Conservation (phyloP, 2,113 vertebrate species). For the Sus scrofa region DNA sequence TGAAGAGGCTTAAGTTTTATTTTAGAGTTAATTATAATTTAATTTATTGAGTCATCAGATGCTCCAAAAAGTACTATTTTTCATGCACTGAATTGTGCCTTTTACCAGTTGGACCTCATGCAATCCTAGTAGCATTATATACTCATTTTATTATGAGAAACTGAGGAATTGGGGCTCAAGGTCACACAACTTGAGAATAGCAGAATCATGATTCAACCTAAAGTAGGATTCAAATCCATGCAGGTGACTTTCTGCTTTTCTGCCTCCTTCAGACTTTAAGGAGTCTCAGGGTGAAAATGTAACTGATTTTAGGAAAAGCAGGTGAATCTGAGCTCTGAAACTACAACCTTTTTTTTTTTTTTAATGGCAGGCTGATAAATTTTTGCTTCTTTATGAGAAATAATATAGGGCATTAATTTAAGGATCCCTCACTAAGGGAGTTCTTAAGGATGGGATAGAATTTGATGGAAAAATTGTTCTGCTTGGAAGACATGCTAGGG, state of each 20-base stretch:
- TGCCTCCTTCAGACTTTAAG: neutral
- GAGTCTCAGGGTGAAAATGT: neutral
- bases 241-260: neutral
- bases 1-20: neutral
- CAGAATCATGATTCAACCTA: neutral
- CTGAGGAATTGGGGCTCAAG: neutral
- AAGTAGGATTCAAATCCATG: neutral
- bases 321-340: neutral
- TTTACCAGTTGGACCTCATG: neutral
- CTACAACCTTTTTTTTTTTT: neutral
- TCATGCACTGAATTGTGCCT: neutral
- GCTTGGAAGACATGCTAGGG: neutral
- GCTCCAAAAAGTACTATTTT: neutral
- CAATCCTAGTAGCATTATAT: neutral
- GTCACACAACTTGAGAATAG: neutral
- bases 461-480: slow-evolving; percentile 1
- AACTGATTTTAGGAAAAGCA: neutral
- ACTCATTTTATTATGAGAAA: neutral
- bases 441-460: neutral
- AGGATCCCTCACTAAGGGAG: neutral
- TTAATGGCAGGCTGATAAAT: neutral
- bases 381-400: slow-evolving; percentile 4
- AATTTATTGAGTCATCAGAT: neutral
- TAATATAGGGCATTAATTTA: neutral
- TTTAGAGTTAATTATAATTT: slow-evolving; percentile 33